Evolutionary conservation across 1,140 invertebrate species (phyloP).

Genomic region (Panagrolaimus sp.): DNA sequence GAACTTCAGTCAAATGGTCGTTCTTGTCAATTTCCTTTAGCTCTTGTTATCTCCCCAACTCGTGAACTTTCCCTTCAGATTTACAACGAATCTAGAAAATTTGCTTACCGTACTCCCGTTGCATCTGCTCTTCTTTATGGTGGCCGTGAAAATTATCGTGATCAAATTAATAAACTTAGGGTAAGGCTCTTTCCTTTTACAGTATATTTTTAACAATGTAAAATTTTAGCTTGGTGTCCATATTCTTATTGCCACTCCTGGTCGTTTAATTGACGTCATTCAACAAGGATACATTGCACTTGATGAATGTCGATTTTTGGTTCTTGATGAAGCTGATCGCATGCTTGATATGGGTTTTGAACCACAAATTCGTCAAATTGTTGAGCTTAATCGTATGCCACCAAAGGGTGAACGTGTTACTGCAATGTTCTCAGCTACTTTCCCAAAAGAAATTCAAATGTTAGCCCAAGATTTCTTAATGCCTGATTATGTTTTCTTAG

Average conservation of each 20-base stretch:
- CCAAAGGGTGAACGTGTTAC: constrained; percentile 84
- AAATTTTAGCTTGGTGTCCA: constrained; percentile 67
- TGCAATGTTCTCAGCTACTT: constrained; percentile 98
- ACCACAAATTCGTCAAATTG: constrained; percentile 86
- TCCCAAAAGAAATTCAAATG: constrained; percentile 94
- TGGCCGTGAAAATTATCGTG: constrained; percentile 56
- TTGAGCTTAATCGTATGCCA: constrained; percentile 88
- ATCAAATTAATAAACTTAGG: constrained; percentile 58
- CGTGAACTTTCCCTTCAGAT: constrained; percentile 92
- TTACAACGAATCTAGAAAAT: constrained; percentile 92
- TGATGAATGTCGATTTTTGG: constrained; percentile 68
- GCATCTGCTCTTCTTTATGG: constrained; percentile 80
- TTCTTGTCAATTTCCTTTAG: constrained; percentile 87
- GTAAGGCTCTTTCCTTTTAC: constrained; percentile 30
- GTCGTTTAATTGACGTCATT: constrained; percentile 84
- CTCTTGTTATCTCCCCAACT: constrained; percentile 86
- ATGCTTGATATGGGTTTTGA: constrained; percentile 88
- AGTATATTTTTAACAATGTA: constrained; percentile 55
- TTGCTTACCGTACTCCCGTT: constrained; percentile 81
- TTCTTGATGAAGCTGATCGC: constrained; percentile 69
- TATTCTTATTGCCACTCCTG: constrained; percentile 86
- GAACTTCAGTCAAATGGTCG: constrained; percentile 59
- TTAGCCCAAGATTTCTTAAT: constrained; percentile 75
- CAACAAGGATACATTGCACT: constrained; percentile 82
- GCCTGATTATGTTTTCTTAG: constrained; percentile 96